Evolutionary conservation across 30 jellyfish, hydroid and myxozoan genomes (phyloP).

Genomic region (Pelagia noctiluca): DNA sequence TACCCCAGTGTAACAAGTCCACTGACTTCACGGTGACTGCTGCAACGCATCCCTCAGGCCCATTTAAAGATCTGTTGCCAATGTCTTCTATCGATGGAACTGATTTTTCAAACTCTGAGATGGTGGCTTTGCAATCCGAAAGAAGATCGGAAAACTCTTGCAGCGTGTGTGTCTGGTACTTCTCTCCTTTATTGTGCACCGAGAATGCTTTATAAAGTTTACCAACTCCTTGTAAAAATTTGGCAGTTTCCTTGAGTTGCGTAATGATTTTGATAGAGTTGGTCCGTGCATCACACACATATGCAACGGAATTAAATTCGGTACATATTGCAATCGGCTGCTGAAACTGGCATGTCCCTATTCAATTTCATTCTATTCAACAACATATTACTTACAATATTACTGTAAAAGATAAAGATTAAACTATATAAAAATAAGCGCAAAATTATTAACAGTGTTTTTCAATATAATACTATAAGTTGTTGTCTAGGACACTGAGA

Average conservation of each 20-base stretch:
- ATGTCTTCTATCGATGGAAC: slow-evolving; percentile 20
- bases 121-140: background rate
- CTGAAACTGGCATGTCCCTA: slow-evolving; percentile 32
- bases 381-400: too few relatives aligned
- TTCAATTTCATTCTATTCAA: too few relatives aligned
- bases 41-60: slow-evolving; percentile 48
- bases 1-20: slow-evolving; percentile 49
- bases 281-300: slow-evolving; percentile 23
- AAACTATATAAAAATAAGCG: too few relatives aligned
- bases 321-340: slow-evolving; percentile 25
- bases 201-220: slow-evolving; percentile 26
- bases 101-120: background rate
- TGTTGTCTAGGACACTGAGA: too few relatives aligned
- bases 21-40: slow-evolving; percentile 35
- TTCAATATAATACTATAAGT: too few relatives aligned
- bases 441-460: too few relatives aligned
- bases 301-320: slow-evolving; percentile 18
- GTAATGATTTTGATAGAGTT: slow-evolving; percentile 17
- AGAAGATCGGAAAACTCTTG: slow-evolving; percentile 15
- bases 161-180: slow-evolving; percentile 16
- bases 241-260: slow-evolving; percentile 27
- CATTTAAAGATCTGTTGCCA: slow-evolving; percentile 29
- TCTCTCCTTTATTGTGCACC: slow-evolving; percentile 29
- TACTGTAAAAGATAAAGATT: too few relatives aligned
- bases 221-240: slow-evolving; percentile 21